Evolutionary conservation across 2,888 invertebrate genomes (phyloP).

Genomic region (Ferrisia virgata): DNA sequence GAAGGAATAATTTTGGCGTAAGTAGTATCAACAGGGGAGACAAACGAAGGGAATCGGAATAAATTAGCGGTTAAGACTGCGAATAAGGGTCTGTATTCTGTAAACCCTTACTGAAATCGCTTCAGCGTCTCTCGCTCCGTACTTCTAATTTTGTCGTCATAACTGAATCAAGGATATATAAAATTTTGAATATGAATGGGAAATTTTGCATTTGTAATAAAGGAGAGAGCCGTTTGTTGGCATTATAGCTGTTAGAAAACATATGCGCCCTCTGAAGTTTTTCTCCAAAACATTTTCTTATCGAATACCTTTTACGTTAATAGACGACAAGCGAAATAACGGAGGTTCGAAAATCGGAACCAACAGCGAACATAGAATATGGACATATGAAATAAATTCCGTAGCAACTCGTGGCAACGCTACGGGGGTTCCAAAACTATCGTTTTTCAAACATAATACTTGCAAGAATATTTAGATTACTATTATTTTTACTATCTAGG

Average conservation of each 20-base stretch:
- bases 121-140: slow-evolving; percentile 32
- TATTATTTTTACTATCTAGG: too few species aligned
- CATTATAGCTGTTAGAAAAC: slow-evolving; percentile 40
- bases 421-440: not conserved
- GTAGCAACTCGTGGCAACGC: too few species aligned
- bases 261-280: slow-evolving; percentile 42
- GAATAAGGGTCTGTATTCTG: slow-evolving; percentile 43
- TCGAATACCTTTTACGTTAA: slow-evolving; percentile 15
- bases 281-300: slow-evolving; percentile 14
- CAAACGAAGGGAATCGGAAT: slow-evolving; percentile 43
- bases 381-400: too few species aligned
- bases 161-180: slow-evolving; percentile 43
- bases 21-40: slow-evolving; percentile 44
- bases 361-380: too few species aligned
- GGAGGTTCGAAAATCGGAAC: not conserved
- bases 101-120: slow-evolving; percentile 40
- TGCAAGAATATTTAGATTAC: not conserved
- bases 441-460: not conserved
- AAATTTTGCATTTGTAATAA: slow-evolving; percentile 46
- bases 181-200: slow-evolving; percentile 46
- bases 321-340: not conserved
- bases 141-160: slow-evolving; percentile 44
- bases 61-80: slow-evolving; percentile 46
- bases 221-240: slow-evolving; percentile 20
- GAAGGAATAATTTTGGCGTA: slow-evolving; percentile 44